These are phyloP conservation scores for Meleagris gallopavo DNA, from an alignment of 2,113 vertebrate species.

Conservation along the genomic window DNA sequence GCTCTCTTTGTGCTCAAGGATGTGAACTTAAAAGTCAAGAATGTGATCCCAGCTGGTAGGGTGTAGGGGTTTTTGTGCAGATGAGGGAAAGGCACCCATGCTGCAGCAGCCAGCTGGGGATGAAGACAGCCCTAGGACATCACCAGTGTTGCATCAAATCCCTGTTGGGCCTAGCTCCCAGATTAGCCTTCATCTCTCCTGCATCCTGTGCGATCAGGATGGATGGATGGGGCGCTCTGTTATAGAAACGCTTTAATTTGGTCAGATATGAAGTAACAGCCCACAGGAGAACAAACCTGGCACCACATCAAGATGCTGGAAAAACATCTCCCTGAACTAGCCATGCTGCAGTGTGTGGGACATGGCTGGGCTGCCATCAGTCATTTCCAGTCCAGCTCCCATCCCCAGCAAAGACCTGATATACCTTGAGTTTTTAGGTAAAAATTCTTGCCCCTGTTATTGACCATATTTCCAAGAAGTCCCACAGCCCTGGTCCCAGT, in stretches of 20 bases:
- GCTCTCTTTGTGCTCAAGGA: not conserved
- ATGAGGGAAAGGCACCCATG: not conserved
- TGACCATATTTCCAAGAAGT: not conserved
- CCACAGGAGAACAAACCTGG: not conserved
- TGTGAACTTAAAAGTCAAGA: not conserved
- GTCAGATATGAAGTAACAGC: not conserved
- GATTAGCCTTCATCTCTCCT: not conserved
- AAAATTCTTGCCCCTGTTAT: not conserved
- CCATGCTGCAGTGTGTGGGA: fast-evolving
- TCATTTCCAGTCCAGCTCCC: fast-evolving
- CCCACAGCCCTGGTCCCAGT: not conserved
- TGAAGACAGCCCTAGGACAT: not conserved
- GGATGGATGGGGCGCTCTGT: not conserved
- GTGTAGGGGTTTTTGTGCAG: not conserved
- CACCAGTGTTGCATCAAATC: not conserved
- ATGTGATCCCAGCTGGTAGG: not conserved
- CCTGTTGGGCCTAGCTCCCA: not conserved
- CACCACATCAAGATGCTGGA: not conserved
- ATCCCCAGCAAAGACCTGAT: not conserved
- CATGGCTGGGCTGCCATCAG: fast-evolving
- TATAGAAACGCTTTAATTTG: not conserved
- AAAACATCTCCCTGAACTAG: not conserved
- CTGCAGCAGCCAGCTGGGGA: not conserved
- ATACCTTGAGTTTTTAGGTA: not conserved
- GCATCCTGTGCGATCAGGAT: not conserved